Base-by-base conservation (phyloP, 2,113 vertebrate species). In the Brachirus orientalis region DNA sequence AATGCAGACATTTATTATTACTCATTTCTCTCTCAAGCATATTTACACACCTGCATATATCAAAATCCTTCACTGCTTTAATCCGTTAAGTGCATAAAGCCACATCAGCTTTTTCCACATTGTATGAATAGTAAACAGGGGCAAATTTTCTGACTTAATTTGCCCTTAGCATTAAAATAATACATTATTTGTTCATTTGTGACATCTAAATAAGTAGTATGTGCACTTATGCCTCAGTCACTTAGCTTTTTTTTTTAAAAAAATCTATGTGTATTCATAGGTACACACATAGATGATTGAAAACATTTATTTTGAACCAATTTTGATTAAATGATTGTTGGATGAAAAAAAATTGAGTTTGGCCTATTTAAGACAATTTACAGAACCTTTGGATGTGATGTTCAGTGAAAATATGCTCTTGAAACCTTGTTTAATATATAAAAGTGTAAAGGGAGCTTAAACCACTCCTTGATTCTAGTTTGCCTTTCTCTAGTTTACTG, bases 81-180 rank as follows among this genome's bases (percentile, higher is more conserved):
- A 81, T 86, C 54, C 46, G 63, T 82, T 73, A 47, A 36, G n/a
- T 53, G 20, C 11, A 37, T 73, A 73, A 50, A 76, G 54, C 69
- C 56, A 67, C 20, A 9, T 69, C 82, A 44, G 73, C 80, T 48
- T 71, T n/a, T 75, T 66, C 56, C 16, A 18, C 33, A 6, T 8
- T 36, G 22, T 47, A 61, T 88, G 63, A 80, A 40, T 77, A 72
- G 72, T 74, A 33, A 54, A 45, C 6, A 66, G 1, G 1, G 19
- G 12, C n/a, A n/a, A n/a, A n/a, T n/a, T n/a, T n/a, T n/a, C n/a
- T n/a, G n/a, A n/a, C n/a, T 35, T 48, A 3, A 47, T 13, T 12
- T 38, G 0, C 3, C 6, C 4, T 20, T 28, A 69, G 28, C 33
- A 54, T 40, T 41, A 14, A 53, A 37, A 28, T 6, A 28, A 28